These are phyloP conservation scores for Heliconius hermathena DNA, from an alignment of 1,140 invertebrate species.

Conservation along the genomic window DNA sequence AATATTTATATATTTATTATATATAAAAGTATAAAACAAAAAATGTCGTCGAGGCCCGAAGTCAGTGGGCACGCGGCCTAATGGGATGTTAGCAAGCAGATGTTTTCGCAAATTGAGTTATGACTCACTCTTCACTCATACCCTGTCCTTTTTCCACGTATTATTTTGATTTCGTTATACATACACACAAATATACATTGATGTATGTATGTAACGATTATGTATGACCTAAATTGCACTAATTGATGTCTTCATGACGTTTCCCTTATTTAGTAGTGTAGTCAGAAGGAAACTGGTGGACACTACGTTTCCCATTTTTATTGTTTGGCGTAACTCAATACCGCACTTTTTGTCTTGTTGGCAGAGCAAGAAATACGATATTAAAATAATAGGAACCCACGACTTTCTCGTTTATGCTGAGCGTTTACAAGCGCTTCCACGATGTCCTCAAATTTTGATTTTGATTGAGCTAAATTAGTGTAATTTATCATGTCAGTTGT, in stretches of 20 bases:
- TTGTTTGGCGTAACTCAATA: too few species aligned
- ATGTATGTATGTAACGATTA: not conserved
- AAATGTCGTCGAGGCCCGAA: conserved; percentile 23
- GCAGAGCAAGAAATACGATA: too few species aligned
- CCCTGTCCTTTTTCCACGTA: conserved; percentile 41
- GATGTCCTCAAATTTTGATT: too few species aligned
- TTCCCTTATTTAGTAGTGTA: too few species aligned
- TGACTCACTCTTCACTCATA: conserved; percentile 49
- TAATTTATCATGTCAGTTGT: not conserved
- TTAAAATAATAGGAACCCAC: too few species aligned
- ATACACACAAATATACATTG: conserved; percentile 17
- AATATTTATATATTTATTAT: not conserved
- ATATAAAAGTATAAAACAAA: not conserved
- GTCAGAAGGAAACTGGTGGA: too few species aligned
- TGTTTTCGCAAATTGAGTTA: conserved; percentile 61
- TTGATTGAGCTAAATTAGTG: not conserved
- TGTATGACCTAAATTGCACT: not conserved
- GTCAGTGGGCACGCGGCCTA: conserved; percentile 39
- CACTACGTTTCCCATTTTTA: too few species aligned
- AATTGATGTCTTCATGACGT: not conserved
- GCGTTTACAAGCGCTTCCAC: too few species aligned
- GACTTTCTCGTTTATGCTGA: too few species aligned
- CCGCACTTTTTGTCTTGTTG: too few species aligned
- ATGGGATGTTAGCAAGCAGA: conserved; percentile 54
- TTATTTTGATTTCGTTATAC: conserved; percentile 46